Evolutionary conservation across 2,797 vertebrate species (phyloP).

Genomic region (Oreortyx pictus): DNA sequence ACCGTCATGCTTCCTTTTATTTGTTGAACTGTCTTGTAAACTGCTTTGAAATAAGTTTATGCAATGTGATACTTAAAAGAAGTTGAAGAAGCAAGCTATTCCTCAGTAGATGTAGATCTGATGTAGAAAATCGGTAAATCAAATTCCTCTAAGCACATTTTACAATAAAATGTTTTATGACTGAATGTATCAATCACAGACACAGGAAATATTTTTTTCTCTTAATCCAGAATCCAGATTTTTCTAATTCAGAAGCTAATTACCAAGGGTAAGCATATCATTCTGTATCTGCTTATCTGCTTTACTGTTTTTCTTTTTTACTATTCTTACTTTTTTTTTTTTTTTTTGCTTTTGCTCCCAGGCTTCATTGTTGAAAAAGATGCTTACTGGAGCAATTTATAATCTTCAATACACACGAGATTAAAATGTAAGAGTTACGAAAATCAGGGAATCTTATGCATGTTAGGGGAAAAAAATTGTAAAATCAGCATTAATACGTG

Average conservation of each 20-base stretch:
- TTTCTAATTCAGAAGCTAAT: conserved; percentile 63
- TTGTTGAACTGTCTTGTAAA: conserved; percentile 19
- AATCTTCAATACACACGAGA: background rate
- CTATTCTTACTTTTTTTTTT: background rate
- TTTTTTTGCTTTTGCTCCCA: background rate
- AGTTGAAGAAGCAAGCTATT: background rate
- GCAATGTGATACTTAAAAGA: background rate
- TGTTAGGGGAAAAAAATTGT: background rate
- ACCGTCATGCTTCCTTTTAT: background rate
- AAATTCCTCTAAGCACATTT: conserved; percentile 45
- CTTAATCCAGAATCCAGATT: conserved; percentile 2
- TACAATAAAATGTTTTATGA: conserved; percentile 27
- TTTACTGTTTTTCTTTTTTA: background rate
- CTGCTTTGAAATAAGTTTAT: conserved; percentile 29
- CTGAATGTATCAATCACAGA: conserved; percentile 50
- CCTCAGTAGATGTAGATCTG: conserved; percentile 6
- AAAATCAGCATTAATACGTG: background rate
- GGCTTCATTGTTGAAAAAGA: background rate
- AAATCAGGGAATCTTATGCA: background rate
- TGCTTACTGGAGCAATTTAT: background rate
- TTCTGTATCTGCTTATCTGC: conserved; percentile 11
- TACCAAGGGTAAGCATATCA: conserved; percentile 18
- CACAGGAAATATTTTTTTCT: background rate
- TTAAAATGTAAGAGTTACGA: background rate
- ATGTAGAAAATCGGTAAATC: conserved; percentile 31